These are phyloP conservation scores for Gallirallus australis DNA, from an alignment of 2,797 vertebrate species.

Conservation along the genomic window DNA sequence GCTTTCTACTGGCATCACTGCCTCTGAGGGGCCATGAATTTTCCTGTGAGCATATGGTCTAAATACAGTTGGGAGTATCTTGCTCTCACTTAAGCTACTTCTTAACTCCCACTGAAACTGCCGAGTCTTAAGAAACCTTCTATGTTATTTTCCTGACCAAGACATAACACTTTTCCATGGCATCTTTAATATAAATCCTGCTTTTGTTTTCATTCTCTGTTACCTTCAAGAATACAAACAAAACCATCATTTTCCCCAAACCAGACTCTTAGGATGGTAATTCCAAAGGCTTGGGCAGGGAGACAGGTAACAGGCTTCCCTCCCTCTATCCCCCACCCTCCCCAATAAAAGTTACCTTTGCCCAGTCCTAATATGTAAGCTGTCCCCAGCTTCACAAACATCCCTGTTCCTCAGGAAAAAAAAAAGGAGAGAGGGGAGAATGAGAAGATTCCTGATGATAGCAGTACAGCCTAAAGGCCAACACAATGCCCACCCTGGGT, in stretches of 20 bases:
- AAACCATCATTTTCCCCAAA: background rate
- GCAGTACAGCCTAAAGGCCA: background rate
- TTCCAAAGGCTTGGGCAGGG: background rate
- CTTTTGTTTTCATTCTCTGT: background rate
- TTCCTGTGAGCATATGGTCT: background rate
- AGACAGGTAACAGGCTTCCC: background rate
- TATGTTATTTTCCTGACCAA: background rate
- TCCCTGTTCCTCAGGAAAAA: no score
- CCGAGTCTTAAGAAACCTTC: background rate
- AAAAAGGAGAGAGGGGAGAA: background rate
- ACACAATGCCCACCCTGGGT: accelerated
- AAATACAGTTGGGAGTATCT: background rate
- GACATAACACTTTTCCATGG: background rate
- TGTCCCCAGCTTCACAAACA: background rate
- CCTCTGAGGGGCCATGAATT: background rate
- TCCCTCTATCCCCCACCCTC: accelerated
- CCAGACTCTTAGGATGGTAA: background rate
- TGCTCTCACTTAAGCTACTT: background rate
- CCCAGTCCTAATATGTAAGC: background rate
- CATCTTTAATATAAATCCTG: background rate
- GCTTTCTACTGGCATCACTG: background rate
- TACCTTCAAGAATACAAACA: background rate
- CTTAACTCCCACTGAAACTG: background rate
- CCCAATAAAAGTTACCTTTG: background rate
- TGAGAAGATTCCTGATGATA: accelerated